phyloP scores from a whole-genome alignment of 2,797 vertebrate species.

The Phalanger gymnotis region DNA sequence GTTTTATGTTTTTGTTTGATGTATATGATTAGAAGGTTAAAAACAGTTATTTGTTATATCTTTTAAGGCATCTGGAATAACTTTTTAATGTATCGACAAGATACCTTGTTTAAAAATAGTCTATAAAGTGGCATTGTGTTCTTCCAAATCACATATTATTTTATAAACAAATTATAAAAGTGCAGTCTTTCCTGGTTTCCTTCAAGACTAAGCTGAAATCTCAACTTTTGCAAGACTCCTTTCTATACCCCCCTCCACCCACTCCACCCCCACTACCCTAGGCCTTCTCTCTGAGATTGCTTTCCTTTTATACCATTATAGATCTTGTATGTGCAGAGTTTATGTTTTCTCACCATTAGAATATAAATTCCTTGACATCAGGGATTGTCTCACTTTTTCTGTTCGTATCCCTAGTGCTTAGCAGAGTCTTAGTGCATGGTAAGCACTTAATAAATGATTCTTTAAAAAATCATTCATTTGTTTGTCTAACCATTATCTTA shows the following conservation, averaged over 20 bases:
- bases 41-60: background rate
- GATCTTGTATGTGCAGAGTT: background rate
- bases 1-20: background rate
- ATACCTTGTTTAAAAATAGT: background rate
- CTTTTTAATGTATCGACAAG: background rate
- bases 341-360: background rate
- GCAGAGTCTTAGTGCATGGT: background rate
- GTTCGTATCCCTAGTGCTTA: background rate
- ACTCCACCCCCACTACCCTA: too few species aligned
- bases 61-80: too few species aligned
- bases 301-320: background rate
- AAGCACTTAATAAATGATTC: background rate
- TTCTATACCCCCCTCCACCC: background rate
- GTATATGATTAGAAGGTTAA: background rate
- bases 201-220: background rate
- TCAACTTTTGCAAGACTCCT: background rate
- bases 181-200: background rate
- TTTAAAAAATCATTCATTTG: background rate
- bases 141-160: background rate
- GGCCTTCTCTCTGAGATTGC: background rate
- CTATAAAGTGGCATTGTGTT: background rate
- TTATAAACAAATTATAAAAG: background rate
- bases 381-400: background rate
- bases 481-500: background rate
- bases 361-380: background rate